Evolutionary conservation across 2,888 invertebrate species (phyloP).

Genomic region (Rhamnusium bicolor): DNA sequence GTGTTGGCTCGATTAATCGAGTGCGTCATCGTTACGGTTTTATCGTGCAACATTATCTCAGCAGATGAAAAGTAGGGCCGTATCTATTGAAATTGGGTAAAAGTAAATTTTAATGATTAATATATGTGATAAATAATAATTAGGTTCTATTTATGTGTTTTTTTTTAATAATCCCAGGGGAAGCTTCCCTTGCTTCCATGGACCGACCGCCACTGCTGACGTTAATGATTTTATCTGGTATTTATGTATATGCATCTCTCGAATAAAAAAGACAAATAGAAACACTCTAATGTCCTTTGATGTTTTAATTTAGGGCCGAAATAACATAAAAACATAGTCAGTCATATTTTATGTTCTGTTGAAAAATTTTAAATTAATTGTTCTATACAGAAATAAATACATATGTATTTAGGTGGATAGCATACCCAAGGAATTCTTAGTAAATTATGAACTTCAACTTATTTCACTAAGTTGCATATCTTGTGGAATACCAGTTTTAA

Average conservation of each 20-base stretch:
- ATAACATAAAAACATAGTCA: slow-evolving; percentile 24
- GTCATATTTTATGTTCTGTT: slow-evolving; percentile 37
- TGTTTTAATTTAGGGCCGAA: slow-evolving; percentile 14
- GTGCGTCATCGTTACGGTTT: too few species aligned
- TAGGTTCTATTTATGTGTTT: too few species aligned
- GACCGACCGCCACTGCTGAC: background rate
- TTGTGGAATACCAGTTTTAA: background rate
- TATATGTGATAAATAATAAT: too few species aligned
- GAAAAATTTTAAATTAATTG: slow-evolving; percentile 43
- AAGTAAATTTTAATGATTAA: too few species aligned
- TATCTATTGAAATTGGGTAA: too few species aligned
- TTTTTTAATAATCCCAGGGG: too few species aligned
- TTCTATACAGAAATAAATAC: slow-evolving; percentile 38
- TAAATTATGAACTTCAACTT: slow-evolving; percentile 8
- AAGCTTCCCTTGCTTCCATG: too few species aligned
- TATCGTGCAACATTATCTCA: too few species aligned
- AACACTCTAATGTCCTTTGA: slow-evolving; percentile 3
- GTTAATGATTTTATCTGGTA: slow-evolving; percentile 9
- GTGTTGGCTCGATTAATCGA: too few species aligned
- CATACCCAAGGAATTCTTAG: background rate
- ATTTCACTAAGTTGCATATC: slow-evolving; percentile 18
- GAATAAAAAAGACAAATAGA: background rate
- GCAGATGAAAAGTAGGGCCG: too few species aligned
- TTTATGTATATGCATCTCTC: background rate
- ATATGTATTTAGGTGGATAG: slow-evolving; percentile 31